These are phyloP conservation scores for Pogona vitticeps DNA, from an alignment of 2,113 vertebrate species.

Conservation along the genomic window DNA sequence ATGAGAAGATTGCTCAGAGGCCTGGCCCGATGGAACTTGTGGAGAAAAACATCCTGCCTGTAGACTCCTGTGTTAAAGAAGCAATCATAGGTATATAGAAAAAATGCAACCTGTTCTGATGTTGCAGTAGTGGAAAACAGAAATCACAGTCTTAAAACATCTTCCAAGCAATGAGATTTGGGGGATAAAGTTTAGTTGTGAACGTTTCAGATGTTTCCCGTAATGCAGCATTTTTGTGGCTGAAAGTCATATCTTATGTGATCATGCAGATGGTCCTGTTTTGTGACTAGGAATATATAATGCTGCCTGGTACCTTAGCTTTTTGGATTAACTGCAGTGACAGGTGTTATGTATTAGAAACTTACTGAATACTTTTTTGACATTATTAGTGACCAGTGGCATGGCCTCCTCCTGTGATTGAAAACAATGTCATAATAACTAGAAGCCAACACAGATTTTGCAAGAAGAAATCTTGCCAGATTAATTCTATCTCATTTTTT, in stretches of 20 bases:
- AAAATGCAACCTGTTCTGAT: constrained; percentile 4
- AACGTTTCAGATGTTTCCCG: neutral
- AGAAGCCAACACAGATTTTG: too few relatives aligned
- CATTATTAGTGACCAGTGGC: neutral
- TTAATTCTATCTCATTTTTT: too few relatives aligned
- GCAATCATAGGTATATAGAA: constrained; percentile 90
- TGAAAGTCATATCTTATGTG: neutral
- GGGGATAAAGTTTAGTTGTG: neutral
- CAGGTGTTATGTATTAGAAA: neutral
- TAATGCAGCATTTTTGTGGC: neutral
- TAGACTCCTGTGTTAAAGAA: constrained; percentile 93
- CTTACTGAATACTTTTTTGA: neutral
- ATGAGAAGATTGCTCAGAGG: constrained; percentile 97
- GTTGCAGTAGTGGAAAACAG: neutral
- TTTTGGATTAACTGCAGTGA: neutral
- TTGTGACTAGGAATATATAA: neutral
- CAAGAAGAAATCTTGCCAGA: too few relatives aligned
- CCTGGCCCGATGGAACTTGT: constrained; percentile 97
- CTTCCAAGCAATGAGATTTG: neutral
- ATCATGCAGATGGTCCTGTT: neutral
- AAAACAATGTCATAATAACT: too few relatives aligned
- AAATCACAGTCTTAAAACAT: neutral
- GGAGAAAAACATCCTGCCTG: constrained; percentile 96
- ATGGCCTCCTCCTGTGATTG: neutral
- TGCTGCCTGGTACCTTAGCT: too few relatives aligned